Conservation (phyloP, 2,888 invertebrate species). For the Entomobrya multifasciata region DNA sequence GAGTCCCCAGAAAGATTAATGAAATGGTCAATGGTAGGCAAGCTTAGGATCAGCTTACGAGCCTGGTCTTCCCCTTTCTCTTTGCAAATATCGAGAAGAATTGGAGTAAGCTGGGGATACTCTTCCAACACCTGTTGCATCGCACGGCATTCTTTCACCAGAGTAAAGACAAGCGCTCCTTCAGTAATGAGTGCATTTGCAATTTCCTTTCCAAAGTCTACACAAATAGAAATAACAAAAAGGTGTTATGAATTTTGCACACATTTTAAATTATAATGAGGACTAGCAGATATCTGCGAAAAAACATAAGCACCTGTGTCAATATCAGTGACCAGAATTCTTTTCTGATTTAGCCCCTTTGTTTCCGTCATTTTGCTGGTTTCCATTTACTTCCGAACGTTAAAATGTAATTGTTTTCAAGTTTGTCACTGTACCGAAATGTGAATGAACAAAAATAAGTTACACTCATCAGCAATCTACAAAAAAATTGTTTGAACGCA, state of each 20-base stretch:
- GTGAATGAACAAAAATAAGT: neutral
- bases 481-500: neutral
- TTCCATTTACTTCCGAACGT: neutral
- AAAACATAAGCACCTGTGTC: conserved; percentile 50
- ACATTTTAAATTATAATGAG: neutral
- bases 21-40: conserved; percentile 68
- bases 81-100: conserved; percentile 64
- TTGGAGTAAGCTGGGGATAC: conserved; percentile 66
- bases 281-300: neutral
- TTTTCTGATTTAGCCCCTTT: conserved; percentile 58
- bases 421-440: neutral
- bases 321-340: conserved; percentile 66
- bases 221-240: neutral
- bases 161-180: conserved; percentile 63
- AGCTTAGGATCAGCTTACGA: conserved; percentile 57
- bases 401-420: neutral
- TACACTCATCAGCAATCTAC: neutral
- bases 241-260: no score
- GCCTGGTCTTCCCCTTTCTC: conserved; percentile 58
- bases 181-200: conserved; percentile 55
- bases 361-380: conserved; percentile 9
- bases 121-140: conserved; percentile 66
- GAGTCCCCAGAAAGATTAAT: conserved; percentile 69
- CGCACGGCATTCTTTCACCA: conserved; percentile 63
- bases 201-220: conserved; percentile 69